A percentile compares a stretch with the other conserved stretches of the same genome.
These are phyloP conservation scores for Gallinago jamesoni DNA, from an alignment of 2,113 vertebrate species.

Conservation along the genomic window DNA sequence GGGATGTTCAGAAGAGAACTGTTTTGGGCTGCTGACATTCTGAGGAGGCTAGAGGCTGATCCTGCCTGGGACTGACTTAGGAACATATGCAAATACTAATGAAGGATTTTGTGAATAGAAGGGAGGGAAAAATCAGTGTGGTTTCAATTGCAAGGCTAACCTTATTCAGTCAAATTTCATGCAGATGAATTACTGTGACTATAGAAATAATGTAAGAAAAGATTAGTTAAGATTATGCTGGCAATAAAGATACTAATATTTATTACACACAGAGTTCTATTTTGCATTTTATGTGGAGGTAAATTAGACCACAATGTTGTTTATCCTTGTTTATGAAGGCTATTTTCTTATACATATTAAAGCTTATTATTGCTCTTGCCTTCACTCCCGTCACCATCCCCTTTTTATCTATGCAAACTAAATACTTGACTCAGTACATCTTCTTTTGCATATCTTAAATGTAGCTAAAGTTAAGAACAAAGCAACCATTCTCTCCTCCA, in stretches of 20 bases:
- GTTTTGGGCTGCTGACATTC: slow-evolving; percentile 62
- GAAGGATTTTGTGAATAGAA: slow-evolving; percentile 35
- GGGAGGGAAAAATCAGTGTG: neutral
- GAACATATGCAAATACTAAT: slow-evolving; percentile 44
- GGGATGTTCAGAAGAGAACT: slow-evolving; percentile 62
- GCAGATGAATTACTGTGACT: slow-evolving; percentile 64
- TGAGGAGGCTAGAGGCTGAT: slow-evolving; percentile 47
- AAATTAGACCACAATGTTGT: slow-evolving; percentile 65
- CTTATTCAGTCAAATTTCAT: slow-evolving; percentile 65
- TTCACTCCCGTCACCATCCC: neutral
- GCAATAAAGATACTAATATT: slow-evolving; percentile 72
- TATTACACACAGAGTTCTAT: slow-evolving; percentile 47
- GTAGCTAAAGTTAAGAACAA: slow-evolving; percentile 13
- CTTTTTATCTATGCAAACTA: slow-evolving; percentile 45
- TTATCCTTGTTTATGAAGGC: slow-evolving; percentile 71
- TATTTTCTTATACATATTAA: slow-evolving; percentile 66
- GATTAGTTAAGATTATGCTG: slow-evolving; percentile 74
- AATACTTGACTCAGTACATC: neutral
- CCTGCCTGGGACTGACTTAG: slow-evolving; percentile 37
- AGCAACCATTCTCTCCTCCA: neutral
- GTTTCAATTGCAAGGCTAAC: slow-evolving; percentile 15
- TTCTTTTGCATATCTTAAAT: neutral
- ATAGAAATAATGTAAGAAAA: slow-evolving; percentile 71
- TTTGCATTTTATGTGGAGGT: slow-evolving; percentile 70
- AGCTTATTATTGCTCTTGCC: slow-evolving; percentile 48